Base-by-base conservation (phyloP, 1,140 invertebrate species). In the Stegodyphus mimosarum region DNA sequence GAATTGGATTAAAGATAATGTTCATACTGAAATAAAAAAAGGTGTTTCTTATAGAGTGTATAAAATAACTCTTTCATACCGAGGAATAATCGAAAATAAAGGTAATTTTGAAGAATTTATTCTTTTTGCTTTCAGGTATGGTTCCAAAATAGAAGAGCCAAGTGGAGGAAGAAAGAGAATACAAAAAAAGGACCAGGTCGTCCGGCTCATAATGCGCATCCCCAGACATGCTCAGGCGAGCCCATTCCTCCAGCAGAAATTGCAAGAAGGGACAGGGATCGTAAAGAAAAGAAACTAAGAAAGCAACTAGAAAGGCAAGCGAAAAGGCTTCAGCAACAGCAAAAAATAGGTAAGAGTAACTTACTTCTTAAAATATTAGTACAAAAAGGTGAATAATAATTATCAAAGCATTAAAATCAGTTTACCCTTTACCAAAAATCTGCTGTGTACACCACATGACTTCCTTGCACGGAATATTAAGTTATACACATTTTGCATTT, bases 101-200 rank as follows among this genome's bases (percentile, higher is more conserved):
- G 33, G 3, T 33, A 33, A 33, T 33, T 33, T 33, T 33, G 3
- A 33, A 33, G 1, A 33, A 3, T 33, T 1, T 33, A 33, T 33
- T 33, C 33, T 33, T 33, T 10, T 11, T 63, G 0, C 86, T 88
- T 93, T 51, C 92, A 99, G 98, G 98, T 99, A 83, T 99, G 98
- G 98, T 99, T 99, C 92, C 98, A 99, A 93, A 99, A 99, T 91
- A 93, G 98, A 75, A 92, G 98, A 74, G 98, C 98, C n/a, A 99
- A 99, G 91, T 99, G 98, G 97, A 93, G 98, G 80, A 99, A 99
- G 92, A 98, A 98, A 91, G 98, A 99, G 91, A 97, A 99, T 91
- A 99, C 98, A 79, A 98, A 99, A 91, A 99, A 99, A 88, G 88
- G 98, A 49, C 98, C 98, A 0, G 98, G 98, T 1, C 94, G 98